Evolutionary conservation across 2,797 vertebrate species (phyloP).

Genomic region (Zalophus californianus): DNA sequence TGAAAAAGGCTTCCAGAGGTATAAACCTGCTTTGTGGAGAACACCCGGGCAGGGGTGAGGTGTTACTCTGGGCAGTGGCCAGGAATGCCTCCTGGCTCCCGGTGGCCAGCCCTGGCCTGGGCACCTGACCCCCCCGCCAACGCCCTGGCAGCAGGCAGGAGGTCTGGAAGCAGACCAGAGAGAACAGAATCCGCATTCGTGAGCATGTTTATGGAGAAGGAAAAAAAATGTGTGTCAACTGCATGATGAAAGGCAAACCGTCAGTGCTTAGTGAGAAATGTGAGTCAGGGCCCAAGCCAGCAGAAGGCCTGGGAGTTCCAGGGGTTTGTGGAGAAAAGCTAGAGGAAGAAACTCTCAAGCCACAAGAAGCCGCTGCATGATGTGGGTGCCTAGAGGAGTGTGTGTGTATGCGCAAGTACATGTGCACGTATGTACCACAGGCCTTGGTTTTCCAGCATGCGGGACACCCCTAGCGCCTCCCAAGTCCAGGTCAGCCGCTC

Average conservation of each 20-base stretch:
- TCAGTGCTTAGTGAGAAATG: constrained; percentile 40
- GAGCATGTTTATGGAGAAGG: constrained; percentile 58
- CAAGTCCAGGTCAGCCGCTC: neutral
- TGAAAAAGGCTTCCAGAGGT: neutral
- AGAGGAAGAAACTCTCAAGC: neutral
- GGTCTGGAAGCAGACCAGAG: neutral
- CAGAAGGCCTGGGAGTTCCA: constrained; percentile 54
- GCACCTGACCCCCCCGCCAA: neutral
- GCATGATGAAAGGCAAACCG: constrained; percentile 77
- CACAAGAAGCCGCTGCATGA: neutral
- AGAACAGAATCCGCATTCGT: constrained; percentile 61
- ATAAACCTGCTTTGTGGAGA: neutral
- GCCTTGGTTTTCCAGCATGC: neutral
- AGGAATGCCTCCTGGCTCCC: neutral
- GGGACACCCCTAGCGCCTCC: neutral
- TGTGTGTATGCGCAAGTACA: rapidly evolving
- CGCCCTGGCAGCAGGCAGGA: neutral
- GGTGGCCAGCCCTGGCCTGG: neutral
- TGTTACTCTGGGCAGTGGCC: neutral
- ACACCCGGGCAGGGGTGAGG: neutral
- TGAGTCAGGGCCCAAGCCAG: constrained; percentile 70
- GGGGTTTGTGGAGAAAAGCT: constrained; percentile 69
- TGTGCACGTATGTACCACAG: neutral
- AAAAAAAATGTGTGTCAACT: constrained; percentile 70
- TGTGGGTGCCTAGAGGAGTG: neutral